Evolutionary conservation across 35 echinoderm and acorn worm genomes (phyloP).

Genomic region (Heliocidaris erythrogramma): DNA sequence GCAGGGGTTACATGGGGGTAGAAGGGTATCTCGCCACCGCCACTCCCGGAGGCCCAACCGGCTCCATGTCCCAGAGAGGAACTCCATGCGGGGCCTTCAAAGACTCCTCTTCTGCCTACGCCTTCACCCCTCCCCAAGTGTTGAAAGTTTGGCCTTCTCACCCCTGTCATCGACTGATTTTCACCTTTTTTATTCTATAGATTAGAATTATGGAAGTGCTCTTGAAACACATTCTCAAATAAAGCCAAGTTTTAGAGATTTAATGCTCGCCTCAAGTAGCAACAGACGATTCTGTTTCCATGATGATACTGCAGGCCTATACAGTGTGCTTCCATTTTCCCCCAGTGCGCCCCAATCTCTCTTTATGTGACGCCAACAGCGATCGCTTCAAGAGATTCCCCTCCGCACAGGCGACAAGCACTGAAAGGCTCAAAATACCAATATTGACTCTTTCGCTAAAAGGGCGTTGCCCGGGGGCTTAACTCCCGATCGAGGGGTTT

Average conservation of each 20-base stretch:
- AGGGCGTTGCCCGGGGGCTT: slow-evolving; percentile 30
- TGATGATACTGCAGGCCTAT: neutral
- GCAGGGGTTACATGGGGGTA: slow-evolving; percentile 38
- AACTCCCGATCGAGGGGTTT: neutral
- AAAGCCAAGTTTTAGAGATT: neutral
- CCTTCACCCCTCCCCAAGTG: slow-evolving; percentile 29
- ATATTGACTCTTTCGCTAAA: slow-evolving; percentile 40
- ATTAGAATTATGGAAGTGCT: neutral
- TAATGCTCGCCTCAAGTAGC: neutral
- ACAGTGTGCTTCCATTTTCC: neutral
- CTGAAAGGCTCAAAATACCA: slow-evolving; percentile 35
- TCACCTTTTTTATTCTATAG: neutral
- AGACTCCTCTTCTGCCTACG: slow-evolving; percentile 29
- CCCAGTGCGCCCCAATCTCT: neutral
- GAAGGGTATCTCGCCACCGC: slow-evolving; percentile 3
- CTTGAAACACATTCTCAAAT: slow-evolving; percentile 17
- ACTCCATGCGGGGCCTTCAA: neutral
- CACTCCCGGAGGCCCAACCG: neutral
- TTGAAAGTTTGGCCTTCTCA: slow-evolving; percentile 26
- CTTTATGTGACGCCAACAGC: neutral
- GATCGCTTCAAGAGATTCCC: neutral
- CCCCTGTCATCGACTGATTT: slow-evolving; percentile 21
- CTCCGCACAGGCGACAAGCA: neutral
- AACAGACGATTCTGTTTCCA: neutral
- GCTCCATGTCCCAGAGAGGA: slow-evolving; percentile 4